phyloP scores from a whole-genome alignment of 2,797 vertebrate genomes.

The Falco rusticolus region DNA sequence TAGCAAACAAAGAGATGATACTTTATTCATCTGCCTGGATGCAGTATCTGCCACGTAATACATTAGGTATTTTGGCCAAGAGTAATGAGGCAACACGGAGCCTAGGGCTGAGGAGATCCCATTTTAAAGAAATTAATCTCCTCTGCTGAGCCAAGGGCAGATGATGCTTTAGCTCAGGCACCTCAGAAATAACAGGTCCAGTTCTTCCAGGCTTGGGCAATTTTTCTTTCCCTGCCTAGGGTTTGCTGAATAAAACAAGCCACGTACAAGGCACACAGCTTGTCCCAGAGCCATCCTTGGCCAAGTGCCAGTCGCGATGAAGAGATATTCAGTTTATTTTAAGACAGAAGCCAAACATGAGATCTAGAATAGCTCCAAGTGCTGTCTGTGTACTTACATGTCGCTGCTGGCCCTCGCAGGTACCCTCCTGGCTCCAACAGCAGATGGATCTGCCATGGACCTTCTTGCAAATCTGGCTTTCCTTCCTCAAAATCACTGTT shows the following conservation, averaged over 20 bases:
- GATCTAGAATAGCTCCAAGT: background rate
- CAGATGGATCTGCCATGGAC: rapidly evolving
- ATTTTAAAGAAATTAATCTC: background rate
- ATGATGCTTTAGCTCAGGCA: background rate
- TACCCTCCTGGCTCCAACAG: background rate
- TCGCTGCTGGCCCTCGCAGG: background rate
- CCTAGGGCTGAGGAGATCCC: background rate
- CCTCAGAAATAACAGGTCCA: background rate
- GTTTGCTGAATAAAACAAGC: background rate
- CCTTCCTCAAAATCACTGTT: background rate
- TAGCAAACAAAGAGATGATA: background rate
- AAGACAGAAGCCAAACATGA: background rate
- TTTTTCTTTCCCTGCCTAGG: background rate
- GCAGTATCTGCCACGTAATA: rapidly evolving
- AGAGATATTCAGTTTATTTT: slow-evolving; percentile 11
- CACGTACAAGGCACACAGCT: background rate
- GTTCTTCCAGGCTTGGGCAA: background rate
- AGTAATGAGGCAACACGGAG: background rate
- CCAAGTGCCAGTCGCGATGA: background rate
- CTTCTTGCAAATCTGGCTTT: background rate
- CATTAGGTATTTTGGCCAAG: background rate
- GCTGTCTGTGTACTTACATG: background rate
- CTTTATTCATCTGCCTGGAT: background rate
- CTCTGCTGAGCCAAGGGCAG: background rate
- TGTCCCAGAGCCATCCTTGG: background rate